Evolutionary conservation across 2,888 invertebrate genomes (phyloP).

Genomic region (Lasioglossum malachurum): DNA sequence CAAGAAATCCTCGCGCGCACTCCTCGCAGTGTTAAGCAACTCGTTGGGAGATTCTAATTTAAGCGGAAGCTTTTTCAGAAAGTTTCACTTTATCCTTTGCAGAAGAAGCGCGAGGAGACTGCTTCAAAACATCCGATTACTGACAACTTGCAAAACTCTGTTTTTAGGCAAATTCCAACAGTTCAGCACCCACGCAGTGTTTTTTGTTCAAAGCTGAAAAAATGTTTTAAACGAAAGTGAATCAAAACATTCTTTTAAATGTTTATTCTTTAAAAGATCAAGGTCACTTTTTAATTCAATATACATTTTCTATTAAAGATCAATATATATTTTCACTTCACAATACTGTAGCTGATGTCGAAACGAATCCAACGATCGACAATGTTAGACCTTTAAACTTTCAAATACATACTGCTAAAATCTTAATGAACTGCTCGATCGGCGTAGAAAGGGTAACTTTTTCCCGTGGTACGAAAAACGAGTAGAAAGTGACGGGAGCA

Average conservation of each 20-base stretch:
- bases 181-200: not conserved
- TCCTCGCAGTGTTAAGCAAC: not conserved
- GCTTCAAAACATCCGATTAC: not conserved
- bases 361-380: no score
- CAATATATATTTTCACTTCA: no score
- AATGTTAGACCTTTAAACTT: no score
- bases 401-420: no score
- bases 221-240: no score
- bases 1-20: not conserved
- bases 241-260: no score
- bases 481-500: conserved; percentile 28
- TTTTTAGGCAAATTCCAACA: not conserved
- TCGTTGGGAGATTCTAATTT: not conserved
- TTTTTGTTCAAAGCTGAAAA: not conserved
- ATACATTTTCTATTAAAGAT: no score
- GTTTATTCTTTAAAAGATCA: no score
- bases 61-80: not conserved
- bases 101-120: not conserved
- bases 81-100: not conserved
- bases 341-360: no score
- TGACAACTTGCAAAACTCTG: not conserved
- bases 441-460: no score
- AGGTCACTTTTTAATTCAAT: no score
- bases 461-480: not conserved
- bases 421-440: no score